Base-by-base conservation (phyloP, 2,888 invertebrate species). In the Axea sp. region DNA sequence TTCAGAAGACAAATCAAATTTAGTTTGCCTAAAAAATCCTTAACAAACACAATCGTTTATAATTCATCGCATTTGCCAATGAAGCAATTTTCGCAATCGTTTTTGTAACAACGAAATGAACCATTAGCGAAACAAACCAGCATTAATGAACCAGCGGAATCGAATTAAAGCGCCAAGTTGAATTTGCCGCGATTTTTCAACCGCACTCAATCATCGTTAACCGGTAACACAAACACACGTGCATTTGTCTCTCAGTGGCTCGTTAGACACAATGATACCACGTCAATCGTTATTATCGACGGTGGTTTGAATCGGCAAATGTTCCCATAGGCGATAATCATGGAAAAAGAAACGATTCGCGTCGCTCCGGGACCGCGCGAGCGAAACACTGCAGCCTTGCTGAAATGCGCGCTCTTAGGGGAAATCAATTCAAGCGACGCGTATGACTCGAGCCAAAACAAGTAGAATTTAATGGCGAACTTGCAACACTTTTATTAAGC, bases 231-330 rank as follows among this genome's bases (percentile, higher is more conserved):
- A 55, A 67, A 67, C 43, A 35, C 30, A 49, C 15, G 51, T 22
- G 62, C 64, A 33, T 55, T 60, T 57, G 57, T 37, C 57, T 49
- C 31, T 67, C 49, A 33, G 41, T 64, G 9, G 64, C 41, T 43
- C 30, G 43, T 64, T 53, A 43, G 12, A 17, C 19, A 15, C 45
- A 65, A 64, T 53, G 62, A 64, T 67, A 19, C 19, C 47, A 47
- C 57, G 57, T 55, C 57, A 57, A 49, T 47, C 53, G 43, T 43
- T 35, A 31, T 64, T 64, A 53, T 53, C 35, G 43, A 17, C 35
- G 24, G n/a, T 19, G 26, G 28, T 43, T 37, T 9, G 24, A 30
- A 26, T 30, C 30, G 59, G 17, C 57, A 51, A 59, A 51, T 11
- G 49, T 57, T 45, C 69, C 69, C 69, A 26, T 9, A 14, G 51